phyloP scores from a whole-genome alignment of 2,888 invertebrate species.

The Acleris emargana region DNA sequence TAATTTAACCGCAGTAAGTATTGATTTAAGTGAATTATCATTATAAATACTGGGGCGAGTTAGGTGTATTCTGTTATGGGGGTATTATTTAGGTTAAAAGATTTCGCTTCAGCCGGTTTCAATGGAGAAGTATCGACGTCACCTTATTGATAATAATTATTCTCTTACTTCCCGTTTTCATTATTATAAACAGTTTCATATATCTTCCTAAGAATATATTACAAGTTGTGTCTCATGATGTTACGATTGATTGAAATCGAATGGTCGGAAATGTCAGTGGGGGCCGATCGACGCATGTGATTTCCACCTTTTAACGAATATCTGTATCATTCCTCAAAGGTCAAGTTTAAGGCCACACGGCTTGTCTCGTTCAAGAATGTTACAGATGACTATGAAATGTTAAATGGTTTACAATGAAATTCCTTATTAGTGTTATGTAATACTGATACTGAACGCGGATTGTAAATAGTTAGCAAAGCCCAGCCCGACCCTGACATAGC shows the following conservation, averaged over 20 bases:
- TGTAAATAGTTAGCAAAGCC: constrained; percentile 64
- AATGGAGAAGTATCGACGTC: constrained; percentile 59
- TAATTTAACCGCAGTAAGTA: constrained; percentile 68
- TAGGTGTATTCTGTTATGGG: constrained; percentile 1
- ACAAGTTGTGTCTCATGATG: constrained; percentile 23
- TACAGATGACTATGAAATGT: constrained; percentile 9
- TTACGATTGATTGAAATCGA: constrained; percentile 29
- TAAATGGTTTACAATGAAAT: constrained; percentile 37
- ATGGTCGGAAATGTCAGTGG: constrained; percentile 47
- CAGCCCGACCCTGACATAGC: constrained; percentile 73
- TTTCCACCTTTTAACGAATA: constrained; percentile 56
- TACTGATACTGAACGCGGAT: constrained; percentile 61
- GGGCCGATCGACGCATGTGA: constrained; percentile 57
- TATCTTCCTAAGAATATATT: background rate
- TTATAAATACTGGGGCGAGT: background rate
- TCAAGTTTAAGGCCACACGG: constrained; percentile 69
- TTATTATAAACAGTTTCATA: constrained; percentile 45
- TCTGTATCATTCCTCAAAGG: constrained; percentile 59
- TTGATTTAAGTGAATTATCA: constrained; percentile 36
- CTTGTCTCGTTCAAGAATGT: constrained; percentile 31
- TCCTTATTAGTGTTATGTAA: constrained; percentile 70
- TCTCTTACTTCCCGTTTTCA: no score
- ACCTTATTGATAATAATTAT: constrained; percentile 51
- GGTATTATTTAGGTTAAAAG: constrained; percentile 51
- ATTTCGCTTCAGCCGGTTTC: constrained; percentile 56